Conservation (phyloP, 2,888 invertebrate species). For the Ecliptopera silaceata region DNA sequence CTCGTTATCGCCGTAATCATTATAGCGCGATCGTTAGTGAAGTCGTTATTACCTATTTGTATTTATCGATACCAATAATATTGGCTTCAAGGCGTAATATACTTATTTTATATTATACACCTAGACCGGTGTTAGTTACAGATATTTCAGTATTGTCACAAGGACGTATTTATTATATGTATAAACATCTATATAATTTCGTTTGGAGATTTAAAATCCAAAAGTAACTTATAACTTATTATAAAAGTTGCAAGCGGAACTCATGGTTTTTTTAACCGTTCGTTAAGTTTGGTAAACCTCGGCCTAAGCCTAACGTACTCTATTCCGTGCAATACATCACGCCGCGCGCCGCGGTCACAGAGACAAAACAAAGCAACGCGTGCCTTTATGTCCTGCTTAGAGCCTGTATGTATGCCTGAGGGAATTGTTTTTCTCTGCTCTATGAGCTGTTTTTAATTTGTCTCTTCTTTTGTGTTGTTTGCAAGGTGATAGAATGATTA, state of each 20-base stretch:
- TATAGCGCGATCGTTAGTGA: no score
- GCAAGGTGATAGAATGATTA: neutral
- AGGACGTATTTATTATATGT: no score
- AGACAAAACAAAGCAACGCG: slow-evolving; percentile 24
- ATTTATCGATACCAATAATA: no score
- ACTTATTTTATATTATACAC: no score
- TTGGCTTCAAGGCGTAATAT: neutral
- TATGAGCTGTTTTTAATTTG: slow-evolving; percentile 22
- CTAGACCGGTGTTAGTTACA: no score
- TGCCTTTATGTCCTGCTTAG: slow-evolving; percentile 53
- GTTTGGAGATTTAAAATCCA: no score
- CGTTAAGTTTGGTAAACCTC: neutral
- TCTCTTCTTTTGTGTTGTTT: slow-evolving; percentile 15
- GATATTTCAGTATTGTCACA: no score
- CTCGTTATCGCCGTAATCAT: slow-evolving; percentile 28
- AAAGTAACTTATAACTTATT: no score
- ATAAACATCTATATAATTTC: no score
- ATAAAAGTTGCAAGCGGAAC: neutral
- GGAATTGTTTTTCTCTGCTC: slow-evolving; percentile 52
- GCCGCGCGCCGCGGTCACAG: slow-evolving; percentile 14
- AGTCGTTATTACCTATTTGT: slow-evolving; percentile 20
- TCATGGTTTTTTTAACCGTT: neutral
- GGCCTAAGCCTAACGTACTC: slow-evolving; percentile 13
- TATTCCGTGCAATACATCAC: slow-evolving; percentile 20
- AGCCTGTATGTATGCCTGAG: slow-evolving; percentile 48